Evolutionary conservation across 2,113 vertebrate species (phyloP).

Genomic region (Phaethon lepturus): DNA sequence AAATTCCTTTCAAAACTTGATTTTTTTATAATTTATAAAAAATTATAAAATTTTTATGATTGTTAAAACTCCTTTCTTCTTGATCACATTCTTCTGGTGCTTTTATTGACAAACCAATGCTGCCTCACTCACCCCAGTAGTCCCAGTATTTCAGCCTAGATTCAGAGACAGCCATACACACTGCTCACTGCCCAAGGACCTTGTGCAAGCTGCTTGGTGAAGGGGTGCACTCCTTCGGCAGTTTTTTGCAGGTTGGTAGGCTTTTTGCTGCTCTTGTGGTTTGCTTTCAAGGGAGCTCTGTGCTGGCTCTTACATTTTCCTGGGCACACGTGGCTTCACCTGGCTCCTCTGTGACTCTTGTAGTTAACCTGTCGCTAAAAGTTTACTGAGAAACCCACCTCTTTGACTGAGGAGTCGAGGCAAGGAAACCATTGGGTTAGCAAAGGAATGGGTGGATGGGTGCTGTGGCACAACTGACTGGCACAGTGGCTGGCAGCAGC

Average conservation of each 20-base stretch:
- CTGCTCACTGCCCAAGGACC: background rate
- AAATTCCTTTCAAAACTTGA: background rate
- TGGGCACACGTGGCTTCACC: background rate
- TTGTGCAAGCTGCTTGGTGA: background rate
- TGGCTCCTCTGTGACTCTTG: background rate
- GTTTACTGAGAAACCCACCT: background rate
- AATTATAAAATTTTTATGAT: background rate
- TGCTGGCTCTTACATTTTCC: background rate
- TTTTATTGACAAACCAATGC: background rate
- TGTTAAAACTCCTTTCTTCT: background rate
- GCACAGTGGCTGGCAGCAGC: background rate
- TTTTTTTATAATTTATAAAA: background rate
- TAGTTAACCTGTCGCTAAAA: background rate
- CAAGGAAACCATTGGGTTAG: background rate
- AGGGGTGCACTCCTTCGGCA: background rate
- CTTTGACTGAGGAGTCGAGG: background rate
- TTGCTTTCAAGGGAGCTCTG: background rate
- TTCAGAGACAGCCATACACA: background rate
- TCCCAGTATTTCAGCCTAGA: background rate
- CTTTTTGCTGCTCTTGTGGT: background rate
- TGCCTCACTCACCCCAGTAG: background rate
- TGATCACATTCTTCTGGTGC: background rate
- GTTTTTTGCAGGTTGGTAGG: background rate
- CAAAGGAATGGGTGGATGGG: background rate
- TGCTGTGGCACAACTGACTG: accelerated